A percentile compares a stretch with the other conserved stretches of the same genome.
Conservation (phyloP, 2,113 vertebrate species). For the Phalacrocorax carbo region DNA sequence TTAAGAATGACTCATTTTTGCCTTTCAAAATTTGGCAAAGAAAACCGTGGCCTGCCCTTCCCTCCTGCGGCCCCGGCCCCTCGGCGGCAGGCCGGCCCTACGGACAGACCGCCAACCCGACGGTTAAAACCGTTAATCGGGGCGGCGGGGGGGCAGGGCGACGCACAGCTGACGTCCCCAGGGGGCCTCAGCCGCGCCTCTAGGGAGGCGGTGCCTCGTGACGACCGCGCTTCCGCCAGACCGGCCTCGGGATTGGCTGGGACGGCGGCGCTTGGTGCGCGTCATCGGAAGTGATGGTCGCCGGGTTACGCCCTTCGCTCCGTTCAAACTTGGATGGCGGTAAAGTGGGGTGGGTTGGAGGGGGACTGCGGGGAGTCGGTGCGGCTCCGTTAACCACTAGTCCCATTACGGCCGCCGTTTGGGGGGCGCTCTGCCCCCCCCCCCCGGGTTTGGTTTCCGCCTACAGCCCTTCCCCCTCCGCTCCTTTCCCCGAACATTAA, state of each 20-base stretch:
- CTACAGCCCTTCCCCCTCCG: neutral
- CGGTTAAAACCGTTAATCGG: neutral
- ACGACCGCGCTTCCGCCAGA: fast-evolving
- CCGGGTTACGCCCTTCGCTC: fast-evolving
- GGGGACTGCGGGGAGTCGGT: too few species aligned
- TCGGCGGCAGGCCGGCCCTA: fast-evolving
- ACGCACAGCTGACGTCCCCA: neutral
- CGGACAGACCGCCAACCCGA: fast-evolving
- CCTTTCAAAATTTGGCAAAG: neutral
- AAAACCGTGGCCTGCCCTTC: too few species aligned
- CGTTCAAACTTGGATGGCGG: slow-evolving; percentile 57
- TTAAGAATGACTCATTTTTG: neutral
- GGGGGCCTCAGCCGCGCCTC: neutral
- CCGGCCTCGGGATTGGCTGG: neutral
- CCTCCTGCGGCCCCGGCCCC: too few species aligned
- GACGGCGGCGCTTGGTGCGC: fast-evolving
- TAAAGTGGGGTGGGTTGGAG: neutral
- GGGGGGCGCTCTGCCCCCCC: neutral
- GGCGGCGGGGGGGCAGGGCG: too few species aligned
- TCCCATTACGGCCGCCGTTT: too few species aligned
- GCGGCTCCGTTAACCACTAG: too few species aligned
- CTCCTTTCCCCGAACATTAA: neutral
- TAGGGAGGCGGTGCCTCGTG: fast-evolving
- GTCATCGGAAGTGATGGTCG: fast-evolving
- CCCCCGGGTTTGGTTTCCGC: neutral